phyloP scores from a whole-genome alignment of 2,888 invertebrate genomes.

The Heliconius charithonia region DNA sequence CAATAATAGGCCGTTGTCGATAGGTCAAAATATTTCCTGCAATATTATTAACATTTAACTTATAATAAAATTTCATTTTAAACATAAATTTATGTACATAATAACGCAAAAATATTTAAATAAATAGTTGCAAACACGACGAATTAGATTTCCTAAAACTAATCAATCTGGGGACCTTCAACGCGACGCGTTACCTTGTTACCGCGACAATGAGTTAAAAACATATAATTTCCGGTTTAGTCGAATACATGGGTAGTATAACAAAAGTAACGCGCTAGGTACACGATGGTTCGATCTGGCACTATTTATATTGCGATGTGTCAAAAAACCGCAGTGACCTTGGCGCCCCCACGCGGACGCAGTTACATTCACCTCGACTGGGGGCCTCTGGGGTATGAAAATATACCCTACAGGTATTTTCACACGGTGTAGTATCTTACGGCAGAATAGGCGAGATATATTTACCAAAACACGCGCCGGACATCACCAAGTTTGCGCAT shows the following conservation, averaged over 20 bases:
- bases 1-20: neutral
- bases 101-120: neutral
- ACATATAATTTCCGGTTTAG: constrained; percentile 76
- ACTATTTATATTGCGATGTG: constrained; percentile 78
- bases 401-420: constrained; percentile 49
- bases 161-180: constrained; percentile 54
- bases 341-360: constrained; percentile 80
- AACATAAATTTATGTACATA: neutral
- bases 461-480: constrained; percentile 37
- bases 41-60: neutral
- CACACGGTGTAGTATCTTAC: constrained; percentile 45
- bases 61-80: neutral
- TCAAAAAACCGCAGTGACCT: constrained; percentile 82
- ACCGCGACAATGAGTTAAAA: constrained; percentile 65
- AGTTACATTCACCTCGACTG: constrained; percentile 81
- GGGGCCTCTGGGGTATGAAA: constrained; percentile 71
- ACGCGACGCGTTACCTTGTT: constrained; percentile 69
- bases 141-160: constrained; percentile 32
- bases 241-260: constrained; percentile 52
- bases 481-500: constrained; percentile 32
- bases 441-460: constrained; percentile 39
- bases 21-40: constrained; percentile 5
- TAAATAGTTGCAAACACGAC: neutral
- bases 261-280: constrained; percentile 65
- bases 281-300: constrained; percentile 63